A percentile compares a stretch with the other conserved stretches of the same genome.
Evolutionary conservation across 2,113 vertebrate species (phyloP).

Genomic region (Anseranas semipalmata): DNA sequence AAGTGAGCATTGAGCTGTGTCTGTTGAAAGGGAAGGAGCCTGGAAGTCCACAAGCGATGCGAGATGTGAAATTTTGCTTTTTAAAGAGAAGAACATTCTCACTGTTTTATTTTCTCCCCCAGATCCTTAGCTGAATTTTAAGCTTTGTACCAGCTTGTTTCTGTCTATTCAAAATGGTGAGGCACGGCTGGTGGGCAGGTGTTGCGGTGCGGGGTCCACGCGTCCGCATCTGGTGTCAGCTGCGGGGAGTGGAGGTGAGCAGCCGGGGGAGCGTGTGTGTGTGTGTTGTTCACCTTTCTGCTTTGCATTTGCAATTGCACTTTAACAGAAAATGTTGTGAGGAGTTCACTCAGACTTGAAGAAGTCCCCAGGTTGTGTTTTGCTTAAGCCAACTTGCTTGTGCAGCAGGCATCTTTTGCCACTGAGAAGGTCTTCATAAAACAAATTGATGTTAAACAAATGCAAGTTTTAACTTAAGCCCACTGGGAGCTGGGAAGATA

Average conservation of each 20-base stretch:
- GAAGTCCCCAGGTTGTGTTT: neutral
- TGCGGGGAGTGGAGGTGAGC: neutral
- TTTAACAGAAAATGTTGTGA: neutral
- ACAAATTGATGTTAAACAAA: neutral
- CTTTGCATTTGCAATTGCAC: neutral
- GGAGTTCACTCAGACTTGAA: neutral
- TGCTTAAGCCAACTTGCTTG: neutral
- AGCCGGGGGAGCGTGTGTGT: neutral
- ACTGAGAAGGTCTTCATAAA: neutral
- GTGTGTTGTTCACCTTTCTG: neutral
- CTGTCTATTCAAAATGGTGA: neutral
- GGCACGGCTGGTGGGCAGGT: accelerated
- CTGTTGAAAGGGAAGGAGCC: constrained; percentile 40
- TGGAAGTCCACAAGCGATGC: neutral
- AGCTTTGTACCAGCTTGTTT: neutral
- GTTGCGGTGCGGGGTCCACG: neutral
- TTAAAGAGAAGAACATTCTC: constrained; percentile 40
- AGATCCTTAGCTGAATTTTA: constrained; percentile 31
- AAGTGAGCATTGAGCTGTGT: constrained; percentile 62
- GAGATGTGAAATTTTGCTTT: neutral
- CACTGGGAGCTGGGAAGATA: neutral
- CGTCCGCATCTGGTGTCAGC: accelerated
- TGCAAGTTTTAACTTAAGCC: neutral
- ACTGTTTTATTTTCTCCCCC: neutral
- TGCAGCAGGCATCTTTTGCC: neutral